Evolutionary conservation across 2,797 vertebrate species (phyloP).

Genomic region (Rhabdomys pumilio): DNA sequence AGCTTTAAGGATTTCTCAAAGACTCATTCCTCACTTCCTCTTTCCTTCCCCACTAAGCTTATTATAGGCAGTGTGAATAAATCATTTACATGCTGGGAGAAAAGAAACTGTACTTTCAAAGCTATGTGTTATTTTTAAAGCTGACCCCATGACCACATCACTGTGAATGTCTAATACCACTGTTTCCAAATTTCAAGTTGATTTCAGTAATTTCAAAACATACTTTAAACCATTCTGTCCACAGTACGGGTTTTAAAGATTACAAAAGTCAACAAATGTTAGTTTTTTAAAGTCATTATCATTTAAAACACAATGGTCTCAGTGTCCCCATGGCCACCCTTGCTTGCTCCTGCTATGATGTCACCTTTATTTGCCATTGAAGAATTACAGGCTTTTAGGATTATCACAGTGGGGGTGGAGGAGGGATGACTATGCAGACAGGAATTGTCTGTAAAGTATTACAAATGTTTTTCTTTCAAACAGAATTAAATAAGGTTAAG

Average conservation of each 20-base stretch:
- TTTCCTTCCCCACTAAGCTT: background rate
- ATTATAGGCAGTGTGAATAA: constrained; percentile 1
- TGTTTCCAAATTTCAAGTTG: constrained; percentile 33
- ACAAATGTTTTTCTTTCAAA: constrained; percentile 17
- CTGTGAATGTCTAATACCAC: background rate
- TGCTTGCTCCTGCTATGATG: background rate
- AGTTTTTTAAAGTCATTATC: background rate
- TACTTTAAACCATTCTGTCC: background rate
- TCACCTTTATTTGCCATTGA: background rate
- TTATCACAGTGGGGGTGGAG: background rate
- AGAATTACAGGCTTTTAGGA: background rate
- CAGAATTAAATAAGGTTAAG: constrained; percentile 9
- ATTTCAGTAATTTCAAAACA: constrained; percentile 48
- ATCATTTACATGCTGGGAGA: background rate
- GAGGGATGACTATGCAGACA: background rate
- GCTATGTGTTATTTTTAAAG: constrained; percentile 49
- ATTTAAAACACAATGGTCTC: background rate
- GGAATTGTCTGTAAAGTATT: background rate
- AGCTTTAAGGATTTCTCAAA: background rate
- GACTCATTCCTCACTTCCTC: constrained; percentile 7
- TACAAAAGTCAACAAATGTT: background rate
- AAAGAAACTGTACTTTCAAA: constrained; percentile 40
- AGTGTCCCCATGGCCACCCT: background rate
- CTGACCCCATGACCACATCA: background rate
- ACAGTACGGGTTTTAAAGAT: background rate